phyloP scores from a whole-genome alignment of 2,113 vertebrate species.

The Psilopogon haemacephalus region DNA sequence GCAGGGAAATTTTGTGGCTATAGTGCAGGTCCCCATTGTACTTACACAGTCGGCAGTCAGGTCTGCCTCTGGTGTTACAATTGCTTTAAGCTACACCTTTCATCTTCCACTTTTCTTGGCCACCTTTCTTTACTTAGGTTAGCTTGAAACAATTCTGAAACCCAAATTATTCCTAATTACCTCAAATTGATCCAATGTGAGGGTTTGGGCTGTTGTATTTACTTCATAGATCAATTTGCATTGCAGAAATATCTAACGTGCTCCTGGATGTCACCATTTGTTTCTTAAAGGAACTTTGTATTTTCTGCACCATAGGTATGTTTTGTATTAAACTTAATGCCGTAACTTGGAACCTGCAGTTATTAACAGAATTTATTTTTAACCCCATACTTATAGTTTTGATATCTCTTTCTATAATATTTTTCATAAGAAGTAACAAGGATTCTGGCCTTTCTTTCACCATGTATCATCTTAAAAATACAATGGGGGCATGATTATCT shows the following conservation, averaged over 20 bases:
- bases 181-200: background rate
- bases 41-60: fast-evolving
- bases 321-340: background rate
- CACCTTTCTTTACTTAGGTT: fast-evolving
- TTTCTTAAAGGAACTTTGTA: conserved; percentile 46
- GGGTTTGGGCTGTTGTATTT: background rate
- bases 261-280: background rate
- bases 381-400: background rate
- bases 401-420: background rate
- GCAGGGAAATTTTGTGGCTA: background rate
- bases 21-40: background rate
- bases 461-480: background rate
- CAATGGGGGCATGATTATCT: background rate
- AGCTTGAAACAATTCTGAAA: background rate
- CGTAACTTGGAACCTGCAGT: background rate
- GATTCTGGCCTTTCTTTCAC: background rate
- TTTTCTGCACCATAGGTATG: conserved; percentile 8
- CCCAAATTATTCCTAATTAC: background rate
- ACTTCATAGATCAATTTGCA: background rate
- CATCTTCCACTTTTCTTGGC: background rate
- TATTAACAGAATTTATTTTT: background rate
- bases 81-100: background rate
- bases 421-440: background rate
- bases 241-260: background rate
- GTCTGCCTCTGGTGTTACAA: background rate